Base-by-base conservation (phyloP, 2,113 vertebrate genomes). In the Eurypyga helias region DNA sequence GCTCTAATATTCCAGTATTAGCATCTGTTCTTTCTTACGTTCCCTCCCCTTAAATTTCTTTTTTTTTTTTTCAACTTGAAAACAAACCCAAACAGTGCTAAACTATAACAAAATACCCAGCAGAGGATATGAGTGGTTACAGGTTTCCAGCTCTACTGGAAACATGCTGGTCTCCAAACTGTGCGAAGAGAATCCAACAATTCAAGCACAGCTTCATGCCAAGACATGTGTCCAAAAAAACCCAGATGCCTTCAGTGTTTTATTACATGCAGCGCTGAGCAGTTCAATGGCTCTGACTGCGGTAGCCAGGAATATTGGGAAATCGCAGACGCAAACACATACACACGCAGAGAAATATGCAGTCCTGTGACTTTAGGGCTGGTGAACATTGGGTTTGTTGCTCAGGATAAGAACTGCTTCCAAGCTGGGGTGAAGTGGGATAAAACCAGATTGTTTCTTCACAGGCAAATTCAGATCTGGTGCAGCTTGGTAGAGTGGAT, bases 191-290 rank as follows among this genome's bases (percentile, higher is more conserved):
- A 95, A 96, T 97, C 96, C 96, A 98, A 81, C 96, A 95, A 94
- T 97, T 94, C 28, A 9, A 96, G 93, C 87, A 28, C 71, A 33
- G 90, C 96, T 95, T 89, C 70, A 81, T 96, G 97, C 97, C 97
- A 98, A 87, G 96, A 97, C 89, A 92, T 31, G 83, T 77, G 94
- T 96, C 97, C 97, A 97, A 97, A 97, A 97, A 97, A 97, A 78
- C 95, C 97, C 97, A 98, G 97, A 98, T 98, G 96, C 96, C 97
- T 97, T 95, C 89, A 94, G 96, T 85, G n/a, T 96, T 98, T 98
- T 96, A 97, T 98, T 97, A 83, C 94, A 97, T 43, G 70, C 89
- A 95, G 83, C 19, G 15, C 93, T 72, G 97, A 97, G 93, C 94
- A 36, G 73, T 57, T 89, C 96, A 78, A 95, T 89, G 85, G 92